phyloP scores from a whole-genome alignment of 1,140 invertebrate genomes.

The Limonius californicus region DNA sequence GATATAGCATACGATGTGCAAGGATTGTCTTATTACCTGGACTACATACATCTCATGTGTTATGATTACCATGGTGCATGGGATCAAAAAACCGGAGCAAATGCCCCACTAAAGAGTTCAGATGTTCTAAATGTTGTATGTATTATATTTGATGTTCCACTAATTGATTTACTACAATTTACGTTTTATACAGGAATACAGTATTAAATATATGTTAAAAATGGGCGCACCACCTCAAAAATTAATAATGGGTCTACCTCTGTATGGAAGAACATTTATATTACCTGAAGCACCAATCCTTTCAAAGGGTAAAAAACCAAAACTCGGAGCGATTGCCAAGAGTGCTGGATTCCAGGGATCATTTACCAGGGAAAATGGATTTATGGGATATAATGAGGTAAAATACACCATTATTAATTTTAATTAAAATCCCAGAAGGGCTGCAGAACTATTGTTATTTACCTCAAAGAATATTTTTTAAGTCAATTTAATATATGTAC shows the following conservation, averaged over 20 bases:
- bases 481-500: not conserved
- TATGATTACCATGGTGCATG: slow-evolving; percentile 88
- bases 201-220: slow-evolving; percentile 58
- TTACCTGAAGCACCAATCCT: slow-evolving; percentile 39
- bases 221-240: slow-evolving; percentile 70
- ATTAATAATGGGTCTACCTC: slow-evolving; percentile 75
- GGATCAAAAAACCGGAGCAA: slow-evolving; percentile 71
- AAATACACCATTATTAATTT: too few relatives aligned
- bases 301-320: slow-evolving; percentile 42
- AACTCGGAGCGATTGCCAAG: slow-evolving; percentile 50
- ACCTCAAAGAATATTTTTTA: not conserved
- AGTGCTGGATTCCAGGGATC: slow-evolving; percentile 66
- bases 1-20: slow-evolving; percentile 72
- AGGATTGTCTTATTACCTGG: slow-evolving; percentile 66
- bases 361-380: slow-evolving; percentile 76
- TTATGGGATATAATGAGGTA: slow-evolving; percentile 82
- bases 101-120: slow-evolving; percentile 59
- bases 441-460: not conserved
- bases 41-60: slow-evolving; percentile 84
- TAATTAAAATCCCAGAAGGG: not conserved
- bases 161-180: too few relatives aligned
- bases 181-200: slow-evolving; percentile 56
- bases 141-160: slow-evolving; percentile 43
- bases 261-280: slow-evolving; percentile 80
- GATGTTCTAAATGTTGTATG: slow-evolving; percentile 44